Conservation (phyloP, 2,797 vertebrate species). For the Gymnocypris eckloni region DNA sequence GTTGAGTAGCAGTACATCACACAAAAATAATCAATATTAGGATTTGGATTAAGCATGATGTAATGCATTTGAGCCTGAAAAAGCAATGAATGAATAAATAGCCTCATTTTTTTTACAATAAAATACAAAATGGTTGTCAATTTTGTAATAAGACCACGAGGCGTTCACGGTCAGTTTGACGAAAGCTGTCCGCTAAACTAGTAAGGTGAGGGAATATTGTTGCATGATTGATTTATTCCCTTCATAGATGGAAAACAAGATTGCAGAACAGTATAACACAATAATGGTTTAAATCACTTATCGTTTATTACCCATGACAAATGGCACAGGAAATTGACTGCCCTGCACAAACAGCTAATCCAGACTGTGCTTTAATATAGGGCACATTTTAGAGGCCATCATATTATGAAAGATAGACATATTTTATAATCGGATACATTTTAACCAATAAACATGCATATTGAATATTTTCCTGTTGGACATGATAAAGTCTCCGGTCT, state of each 20-base stretch:
- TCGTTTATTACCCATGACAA: neutral
- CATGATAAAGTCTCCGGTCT: neutral
- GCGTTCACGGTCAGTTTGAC: neutral
- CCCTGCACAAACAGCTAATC: neutral
- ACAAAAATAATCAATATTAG: neutral
- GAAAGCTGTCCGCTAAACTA: neutral
- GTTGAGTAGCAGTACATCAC: neutral
- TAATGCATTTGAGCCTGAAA: constrained; percentile 5
- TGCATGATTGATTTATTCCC: neutral
- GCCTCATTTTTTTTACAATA: neutral
- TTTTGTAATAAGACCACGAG: neutral
- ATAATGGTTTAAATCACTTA: neutral
- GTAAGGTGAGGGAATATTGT: neutral
- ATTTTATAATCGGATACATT: neutral
- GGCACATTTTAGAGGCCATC: neutral
- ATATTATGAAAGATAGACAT: neutral
- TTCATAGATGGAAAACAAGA: neutral
- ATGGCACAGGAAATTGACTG: neutral
- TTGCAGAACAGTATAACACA: neutral
- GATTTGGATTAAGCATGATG: constrained; percentile 5
- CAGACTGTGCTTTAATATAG: neutral
- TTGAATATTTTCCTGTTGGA: neutral
- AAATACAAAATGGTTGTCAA: too few species aligned
- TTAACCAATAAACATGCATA: neutral
- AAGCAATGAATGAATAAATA: neutral